A percentile compares a stretch with the other conserved stretches of the same genome.
phyloP scores from a whole-genome alignment of 1,140 invertebrate species.

The Pachyrhynchus sulphureomaculatus region DNA sequence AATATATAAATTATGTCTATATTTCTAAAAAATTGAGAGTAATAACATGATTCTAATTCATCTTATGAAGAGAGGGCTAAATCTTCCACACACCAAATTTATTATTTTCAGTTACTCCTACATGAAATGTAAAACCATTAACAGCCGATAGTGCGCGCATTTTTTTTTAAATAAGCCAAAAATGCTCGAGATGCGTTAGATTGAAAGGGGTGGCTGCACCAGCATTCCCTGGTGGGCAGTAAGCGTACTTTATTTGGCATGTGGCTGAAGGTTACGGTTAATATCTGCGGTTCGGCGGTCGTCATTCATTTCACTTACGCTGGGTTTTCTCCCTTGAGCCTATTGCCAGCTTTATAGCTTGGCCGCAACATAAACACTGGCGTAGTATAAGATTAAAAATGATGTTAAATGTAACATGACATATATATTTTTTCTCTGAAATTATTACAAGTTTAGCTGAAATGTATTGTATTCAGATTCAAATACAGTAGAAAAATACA shows the following conservation, averaged over 20 bases:
- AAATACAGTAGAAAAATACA: too few species aligned
- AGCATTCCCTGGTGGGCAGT: slow-evolving; percentile 37
- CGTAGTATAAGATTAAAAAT: background rate
- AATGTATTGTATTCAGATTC: too few species aligned
- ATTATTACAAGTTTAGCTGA: background rate
- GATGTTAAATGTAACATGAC: background rate
- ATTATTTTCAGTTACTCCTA: too few species aligned
- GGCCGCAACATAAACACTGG: background rate
- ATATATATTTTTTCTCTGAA: background rate
- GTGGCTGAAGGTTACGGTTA: slow-evolving; percentile 48
- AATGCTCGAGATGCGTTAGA: slow-evolving; percentile 8
- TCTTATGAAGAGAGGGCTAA: too few species aligned
- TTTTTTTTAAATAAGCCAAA: background rate
- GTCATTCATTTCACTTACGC: slow-evolving; percentile 52
- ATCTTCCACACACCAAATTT: too few species aligned
- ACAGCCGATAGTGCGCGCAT: too few species aligned
- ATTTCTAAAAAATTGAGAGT: too few species aligned
- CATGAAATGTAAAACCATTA: too few species aligned
- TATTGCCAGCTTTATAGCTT: slow-evolving; percentile 35
- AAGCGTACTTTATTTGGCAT: slow-evolving; percentile 50
- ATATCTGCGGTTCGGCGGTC: slow-evolving; percentile 50
- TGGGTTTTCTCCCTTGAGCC: slow-evolving; percentile 37
- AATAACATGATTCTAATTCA: too few species aligned
- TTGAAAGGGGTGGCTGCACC: slow-evolving; percentile 14
- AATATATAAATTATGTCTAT: too few species aligned